Conservation (phyloP, 2,797 vertebrate species). For the Falco novaeseelandiae region DNA sequence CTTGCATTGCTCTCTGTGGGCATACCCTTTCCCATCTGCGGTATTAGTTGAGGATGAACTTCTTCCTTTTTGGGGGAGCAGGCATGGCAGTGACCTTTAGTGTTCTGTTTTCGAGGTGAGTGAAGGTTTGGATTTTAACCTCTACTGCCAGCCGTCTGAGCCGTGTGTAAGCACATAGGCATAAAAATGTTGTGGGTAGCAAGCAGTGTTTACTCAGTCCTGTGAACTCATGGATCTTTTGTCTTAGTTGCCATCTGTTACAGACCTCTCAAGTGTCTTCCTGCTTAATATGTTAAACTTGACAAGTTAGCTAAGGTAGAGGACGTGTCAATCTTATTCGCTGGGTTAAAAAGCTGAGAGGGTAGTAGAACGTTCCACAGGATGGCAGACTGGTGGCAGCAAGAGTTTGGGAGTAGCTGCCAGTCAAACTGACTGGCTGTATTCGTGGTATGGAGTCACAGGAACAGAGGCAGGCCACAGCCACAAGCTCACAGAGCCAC, state of each 20-base stretch:
- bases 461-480: not conserved
- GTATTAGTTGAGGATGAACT: not conserved
- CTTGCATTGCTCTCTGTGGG: not conserved
- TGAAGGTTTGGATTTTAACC: slow-evolving; percentile 10
- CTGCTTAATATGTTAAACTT: not conserved
- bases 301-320: not conserved
- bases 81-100: not conserved
- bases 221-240: not conserved
- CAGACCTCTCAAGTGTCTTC: not conserved
- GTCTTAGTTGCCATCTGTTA: not conserved
- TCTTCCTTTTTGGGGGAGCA: not conserved
- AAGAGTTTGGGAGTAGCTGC: not conserved
- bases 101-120: not conserved
- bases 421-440: not conserved
- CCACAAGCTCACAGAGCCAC: not conserved
- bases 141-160: not conserved
- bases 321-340: not conserved
- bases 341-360: not conserved
- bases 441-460: not conserved
- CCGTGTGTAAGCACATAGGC: not conserved
- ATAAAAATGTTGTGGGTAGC: not conserved
- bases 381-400: not conserved
- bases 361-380: not conserved
- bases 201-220: not conserved
- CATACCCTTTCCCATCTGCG: not conserved